A percentile compares a stretch with the other conserved stretches of the same genome.
Evolutionary conservation across 2,888 invertebrate genomes (phyloP).

Genomic region (Lamellibrachia columna): DNA sequence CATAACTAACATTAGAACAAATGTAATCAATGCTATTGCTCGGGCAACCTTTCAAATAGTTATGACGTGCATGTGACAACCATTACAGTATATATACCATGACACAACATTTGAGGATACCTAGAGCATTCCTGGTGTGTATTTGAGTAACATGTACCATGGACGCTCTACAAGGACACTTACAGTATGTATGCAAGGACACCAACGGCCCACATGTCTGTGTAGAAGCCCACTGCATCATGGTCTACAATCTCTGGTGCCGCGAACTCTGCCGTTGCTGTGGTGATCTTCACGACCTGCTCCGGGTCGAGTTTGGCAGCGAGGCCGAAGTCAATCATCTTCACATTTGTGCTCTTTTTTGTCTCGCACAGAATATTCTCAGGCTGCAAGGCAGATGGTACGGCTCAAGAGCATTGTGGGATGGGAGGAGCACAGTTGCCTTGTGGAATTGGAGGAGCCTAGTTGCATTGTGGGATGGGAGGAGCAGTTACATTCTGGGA

Average conservation of each 20-base stretch:
- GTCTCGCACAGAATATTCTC: slow-evolving; percentile 99
- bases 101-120: no score
- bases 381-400: slow-evolving; percentile 77
- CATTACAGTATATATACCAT: no score
- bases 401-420: background rate
- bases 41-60: no score
- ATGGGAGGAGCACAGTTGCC: background rate
- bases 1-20: no score
- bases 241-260: slow-evolving; percentile 99
- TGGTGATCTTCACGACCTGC: slow-evolving; percentile 98
- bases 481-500: background rate
- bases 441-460: background rate
- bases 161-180: slow-evolving; percentile 67
- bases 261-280: slow-evolving; percentile 99
- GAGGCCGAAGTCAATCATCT: slow-evolving; percentile 99
- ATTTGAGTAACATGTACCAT: no score
- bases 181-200: slow-evolving; percentile 97
- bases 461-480: background rate
- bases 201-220: slow-evolving; percentile 99
- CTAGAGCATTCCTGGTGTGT: no score
- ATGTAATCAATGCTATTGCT: no score
- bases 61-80: no score
- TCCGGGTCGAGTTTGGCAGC: slow-evolving; percentile 98
- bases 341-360: slow-evolving; percentile 91
- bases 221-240: slow-evolving; percentile 99